Percentiles rank a stretch among this genome's conserved stretches.
These are phyloP conservation scores for Sandelia bainsii DNA, from an alignment of 2,797 vertebrate species.

Conservation along the genomic window DNA sequence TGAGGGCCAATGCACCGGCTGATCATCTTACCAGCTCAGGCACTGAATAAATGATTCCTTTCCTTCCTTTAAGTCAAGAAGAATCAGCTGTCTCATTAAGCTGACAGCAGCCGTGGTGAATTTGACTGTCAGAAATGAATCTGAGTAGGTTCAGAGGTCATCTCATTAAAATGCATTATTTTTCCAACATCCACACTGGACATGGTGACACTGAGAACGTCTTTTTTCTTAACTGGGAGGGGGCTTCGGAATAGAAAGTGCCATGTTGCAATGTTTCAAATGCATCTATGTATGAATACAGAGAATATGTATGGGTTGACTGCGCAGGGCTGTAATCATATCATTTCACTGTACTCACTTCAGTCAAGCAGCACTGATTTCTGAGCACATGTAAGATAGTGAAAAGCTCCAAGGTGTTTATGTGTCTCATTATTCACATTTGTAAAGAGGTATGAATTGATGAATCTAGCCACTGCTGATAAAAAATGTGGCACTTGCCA, in stretches of 20 bases:
- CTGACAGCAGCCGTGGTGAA: constrained; percentile 47
- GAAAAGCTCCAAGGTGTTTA: constrained; percentile 30
- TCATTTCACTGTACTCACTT: constrained; percentile 17
- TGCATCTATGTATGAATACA: background rate
- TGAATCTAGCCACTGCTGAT: background rate
- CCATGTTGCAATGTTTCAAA: constrained; percentile 16
- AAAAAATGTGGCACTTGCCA: background rate
- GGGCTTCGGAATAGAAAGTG: constrained; percentile 27
- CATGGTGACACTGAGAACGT: constrained; percentile 29
- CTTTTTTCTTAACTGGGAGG: constrained; percentile 43
- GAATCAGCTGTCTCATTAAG: constrained; percentile 51
- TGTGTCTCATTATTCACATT: constrained; percentile 40
- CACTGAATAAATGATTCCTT: constrained; percentile 49
- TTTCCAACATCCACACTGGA: constrained; percentile 46
- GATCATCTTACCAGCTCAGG: constrained; percentile 29
- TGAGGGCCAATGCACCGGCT: constrained; percentile 10
- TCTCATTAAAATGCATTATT: constrained; percentile 74
- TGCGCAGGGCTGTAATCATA: constrained; percentile 6
- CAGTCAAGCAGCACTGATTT: constrained; percentile 37
- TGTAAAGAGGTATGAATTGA: constrained; percentile 16
- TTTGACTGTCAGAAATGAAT: constrained; percentile 59
- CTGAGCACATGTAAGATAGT: constrained; percentile 6
- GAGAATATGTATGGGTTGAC: background rate
- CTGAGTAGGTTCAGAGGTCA: constrained; percentile 58
- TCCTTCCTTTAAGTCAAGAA: constrained; percentile 38